phyloP scores from a whole-genome alignment of 1,140 invertebrate species.

The Bathynomus jamesi region DNA sequence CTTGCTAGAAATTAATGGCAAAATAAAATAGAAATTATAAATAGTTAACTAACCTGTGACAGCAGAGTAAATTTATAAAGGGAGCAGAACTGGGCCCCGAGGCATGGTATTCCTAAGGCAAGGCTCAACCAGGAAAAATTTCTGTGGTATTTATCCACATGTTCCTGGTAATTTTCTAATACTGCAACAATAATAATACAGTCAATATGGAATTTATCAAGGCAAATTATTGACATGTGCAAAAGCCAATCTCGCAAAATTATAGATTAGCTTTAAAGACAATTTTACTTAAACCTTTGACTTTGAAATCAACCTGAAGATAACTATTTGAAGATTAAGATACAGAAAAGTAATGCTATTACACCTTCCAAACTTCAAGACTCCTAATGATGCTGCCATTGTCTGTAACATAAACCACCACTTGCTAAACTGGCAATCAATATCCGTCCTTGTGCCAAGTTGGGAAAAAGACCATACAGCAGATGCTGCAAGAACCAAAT shows the following conservation, averaged over 20 bases:
- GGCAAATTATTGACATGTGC: too few relatives aligned
- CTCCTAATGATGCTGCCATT: not conserved
- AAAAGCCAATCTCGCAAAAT: too few relatives aligned
- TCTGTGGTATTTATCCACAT: not conserved
- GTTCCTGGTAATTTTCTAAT: not conserved
- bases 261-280: too few relatives aligned
- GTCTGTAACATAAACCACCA: not conserved
- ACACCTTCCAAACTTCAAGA: not conserved
- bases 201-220: too few relatives aligned
- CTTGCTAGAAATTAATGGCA: too few relatives aligned
- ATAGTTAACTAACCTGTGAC: not conserved
- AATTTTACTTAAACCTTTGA: too few relatives aligned
- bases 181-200: not conserved
- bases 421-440: not conserved
- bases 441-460: not conserved
- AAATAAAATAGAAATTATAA: too few relatives aligned
- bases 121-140: not conserved
- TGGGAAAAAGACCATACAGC: not conserved
- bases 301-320: too few relatives aligned
- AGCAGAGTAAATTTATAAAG: not conserved
- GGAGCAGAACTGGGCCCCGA: not conserved
- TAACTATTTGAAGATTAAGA: too few relatives aligned
- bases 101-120: not conserved
- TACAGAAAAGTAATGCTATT: too few relatives aligned
- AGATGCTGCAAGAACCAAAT: not conserved